phyloP scores from a whole-genome alignment of 37 sponge, comb jelly and placozoan genomes.

The Aplysina aerophoba region DNA sequence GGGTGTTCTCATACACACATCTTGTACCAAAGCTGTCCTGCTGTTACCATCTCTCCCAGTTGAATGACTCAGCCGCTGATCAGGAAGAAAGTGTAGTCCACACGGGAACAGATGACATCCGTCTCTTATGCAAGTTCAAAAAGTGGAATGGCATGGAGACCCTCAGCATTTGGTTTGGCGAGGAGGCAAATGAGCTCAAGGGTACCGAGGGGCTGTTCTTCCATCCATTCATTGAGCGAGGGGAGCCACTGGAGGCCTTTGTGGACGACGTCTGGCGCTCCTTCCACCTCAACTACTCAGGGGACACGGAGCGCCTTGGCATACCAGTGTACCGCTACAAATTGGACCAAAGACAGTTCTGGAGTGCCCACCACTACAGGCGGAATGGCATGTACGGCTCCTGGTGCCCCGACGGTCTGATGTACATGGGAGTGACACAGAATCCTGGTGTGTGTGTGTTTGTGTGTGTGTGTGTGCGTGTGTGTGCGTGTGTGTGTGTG shows the following conservation, averaged over 20 bases:
- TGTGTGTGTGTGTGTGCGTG: slow-evolving; percentile 17
- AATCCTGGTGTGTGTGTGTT: slow-evolving; percentile 18
- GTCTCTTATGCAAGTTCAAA: slow-evolving; percentile 54
- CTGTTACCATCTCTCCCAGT: slow-evolving; percentile 40
- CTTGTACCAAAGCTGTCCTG: neutral
- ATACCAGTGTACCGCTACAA: slow-evolving; percentile 62
- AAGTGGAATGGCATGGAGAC: slow-evolving; percentile 67
- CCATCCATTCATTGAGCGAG: slow-evolving; percentile 62
- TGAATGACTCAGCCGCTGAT: slow-evolving; percentile 60
- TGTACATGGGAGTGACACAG: slow-evolving; percentile 64
- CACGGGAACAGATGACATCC: slow-evolving; percentile 65
- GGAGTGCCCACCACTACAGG: slow-evolving; percentile 39
- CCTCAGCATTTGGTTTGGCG: slow-evolving; percentile 52
- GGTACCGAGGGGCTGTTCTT: slow-evolving; percentile 91
- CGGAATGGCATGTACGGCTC: slow-evolving; percentile 66
- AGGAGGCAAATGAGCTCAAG: slow-evolving; percentile 58
- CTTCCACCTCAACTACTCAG: slow-evolving; percentile 51
- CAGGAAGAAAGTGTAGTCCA: slow-evolving; percentile 45
- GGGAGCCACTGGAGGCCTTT: slow-evolving; percentile 65
- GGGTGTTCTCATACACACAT: too few relatives aligned
- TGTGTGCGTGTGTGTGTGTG: slow-evolving; percentile 26
- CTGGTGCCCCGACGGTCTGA: slow-evolving; percentile 69
- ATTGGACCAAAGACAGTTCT: slow-evolving; percentile 46
- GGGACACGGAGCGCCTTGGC: slow-evolving; percentile 41
- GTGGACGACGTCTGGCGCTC: slow-evolving; percentile 77